Conservation (phyloP, 1,140 invertebrate genomes). For the Zophobas atratus region DNA sequence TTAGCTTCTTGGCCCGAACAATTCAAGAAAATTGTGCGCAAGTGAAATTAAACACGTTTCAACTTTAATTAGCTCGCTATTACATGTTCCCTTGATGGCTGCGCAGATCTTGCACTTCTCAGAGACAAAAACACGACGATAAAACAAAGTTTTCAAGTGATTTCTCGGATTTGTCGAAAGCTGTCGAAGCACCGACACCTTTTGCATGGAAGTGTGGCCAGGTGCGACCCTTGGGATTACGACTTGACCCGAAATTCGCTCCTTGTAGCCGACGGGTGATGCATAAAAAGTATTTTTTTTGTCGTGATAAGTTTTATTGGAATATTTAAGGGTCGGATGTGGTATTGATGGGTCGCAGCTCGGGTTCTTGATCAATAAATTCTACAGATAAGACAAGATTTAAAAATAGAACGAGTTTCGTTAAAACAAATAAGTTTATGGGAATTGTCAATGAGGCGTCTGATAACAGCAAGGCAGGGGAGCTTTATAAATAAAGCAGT, state of each 20-base stretch:
- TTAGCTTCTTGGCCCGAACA: neutral
- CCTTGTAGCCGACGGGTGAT: neutral
- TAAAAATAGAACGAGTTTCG: slow-evolving; percentile 5
- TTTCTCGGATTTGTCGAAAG: neutral
- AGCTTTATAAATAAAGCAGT: neutral
- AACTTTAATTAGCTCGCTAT: neutral
- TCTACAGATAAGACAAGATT: neutral
- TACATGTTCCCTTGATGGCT: neutral
- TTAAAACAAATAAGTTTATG: neutral
- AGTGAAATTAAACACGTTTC: slow-evolving; percentile 4
- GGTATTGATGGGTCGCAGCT: neutral
- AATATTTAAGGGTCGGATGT: slow-evolving; percentile 8
- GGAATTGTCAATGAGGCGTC: slow-evolving; percentile 1
- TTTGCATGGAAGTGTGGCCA: neutral
- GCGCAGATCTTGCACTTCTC: neutral
- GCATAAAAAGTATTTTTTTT: neutral
- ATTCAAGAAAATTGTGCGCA: slow-evolving; percentile 4
- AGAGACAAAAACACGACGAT: neutral
- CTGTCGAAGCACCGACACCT: neutral
- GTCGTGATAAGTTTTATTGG: neutral
- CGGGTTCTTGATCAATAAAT: neutral
- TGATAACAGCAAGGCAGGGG: neutral
- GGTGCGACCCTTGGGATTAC: slow-evolving; percentile 6
- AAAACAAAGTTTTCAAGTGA: slow-evolving; percentile 2
- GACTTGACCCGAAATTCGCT: neutral